phyloP scores from a whole-genome alignment of 2,888 invertebrate species.

The Andrena praecox region DNA sequence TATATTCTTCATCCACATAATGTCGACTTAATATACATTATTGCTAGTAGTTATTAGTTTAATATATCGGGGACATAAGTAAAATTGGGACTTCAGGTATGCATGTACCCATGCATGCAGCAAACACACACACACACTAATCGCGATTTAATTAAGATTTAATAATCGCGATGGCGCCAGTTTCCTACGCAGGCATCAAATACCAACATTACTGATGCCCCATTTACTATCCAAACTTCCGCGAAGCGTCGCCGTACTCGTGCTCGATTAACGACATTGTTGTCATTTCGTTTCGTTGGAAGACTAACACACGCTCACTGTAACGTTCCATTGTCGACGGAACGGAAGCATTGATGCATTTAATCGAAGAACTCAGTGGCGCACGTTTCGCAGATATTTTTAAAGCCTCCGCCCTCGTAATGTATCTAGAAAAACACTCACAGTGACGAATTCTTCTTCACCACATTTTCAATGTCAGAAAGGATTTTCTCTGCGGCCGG shows the following conservation, averaged over 20 bases:
- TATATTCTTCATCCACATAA: background rate
- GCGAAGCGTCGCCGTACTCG: conserved; percentile 39
- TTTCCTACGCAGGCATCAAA: conserved; percentile 50
- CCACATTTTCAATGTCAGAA: conserved; percentile 90
- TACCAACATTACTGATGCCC: conserved; percentile 49
- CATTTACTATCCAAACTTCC: conserved; percentile 60
- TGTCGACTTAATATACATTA: background rate
- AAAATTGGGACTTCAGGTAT: background rate
- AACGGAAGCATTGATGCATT: background rate
- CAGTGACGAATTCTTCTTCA: conserved; percentile 92
- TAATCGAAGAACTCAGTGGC: conserved; percentile 23
- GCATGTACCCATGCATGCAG: background rate
- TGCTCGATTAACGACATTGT: conserved; percentile 35
- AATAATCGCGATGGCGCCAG: conserved; percentile 59
- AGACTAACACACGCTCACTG: background rate
- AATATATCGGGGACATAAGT: background rate
- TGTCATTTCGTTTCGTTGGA: conserved; percentile 15
- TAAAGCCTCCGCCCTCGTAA: conserved; percentile 73
- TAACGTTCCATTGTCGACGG: background rate
- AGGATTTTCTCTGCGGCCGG: conserved; percentile 93
- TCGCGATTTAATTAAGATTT: conserved; percentile 27
- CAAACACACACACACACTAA: conserved; percentile 9
- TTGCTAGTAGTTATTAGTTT: background rate
- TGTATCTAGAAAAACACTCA: conserved; percentile 85
- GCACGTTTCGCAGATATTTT: conserved; percentile 51